Evolutionary conservation across 2,113 vertebrate species (phyloP).

Genomic region (Poeciliopsis prolifica): DNA sequence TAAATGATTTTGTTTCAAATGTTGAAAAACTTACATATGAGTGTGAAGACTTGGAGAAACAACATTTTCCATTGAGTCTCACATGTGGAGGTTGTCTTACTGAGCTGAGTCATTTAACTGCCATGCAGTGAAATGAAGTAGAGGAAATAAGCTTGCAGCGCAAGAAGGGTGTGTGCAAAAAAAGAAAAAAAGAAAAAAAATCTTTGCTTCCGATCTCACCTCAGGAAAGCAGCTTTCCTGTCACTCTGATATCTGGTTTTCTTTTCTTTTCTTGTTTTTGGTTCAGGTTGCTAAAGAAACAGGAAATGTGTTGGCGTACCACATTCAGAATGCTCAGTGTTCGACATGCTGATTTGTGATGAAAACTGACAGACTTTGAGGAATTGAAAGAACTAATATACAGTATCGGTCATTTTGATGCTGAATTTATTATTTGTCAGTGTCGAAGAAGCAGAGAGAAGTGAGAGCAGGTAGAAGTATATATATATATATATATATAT

Average conservation of each 20-base stretch:
- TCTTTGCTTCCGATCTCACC: slow-evolving; percentile 30
- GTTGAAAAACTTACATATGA: slow-evolving; percentile 60
- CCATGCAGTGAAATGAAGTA: slow-evolving; percentile 4
- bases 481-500: too few species aligned
- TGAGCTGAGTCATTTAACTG: slow-evolving; percentile 24
- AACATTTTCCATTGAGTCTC: slow-evolving; percentile 61
- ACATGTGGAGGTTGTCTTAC: slow-evolving; percentile 20
- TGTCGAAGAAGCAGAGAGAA: neutral
- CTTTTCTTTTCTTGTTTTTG: neutral
- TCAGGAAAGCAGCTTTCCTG: slow-evolving; percentile 48
- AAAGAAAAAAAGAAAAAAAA: neutral
- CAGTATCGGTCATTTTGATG: neutral
- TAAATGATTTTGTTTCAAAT: neutral
- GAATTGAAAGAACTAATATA: slow-evolving; percentile 31
- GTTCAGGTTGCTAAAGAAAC: slow-evolving; percentile 15
- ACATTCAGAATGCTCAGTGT: slow-evolving; percentile 18
- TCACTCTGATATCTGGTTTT: slow-evolving; percentile 24
- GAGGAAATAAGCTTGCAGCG: slow-evolving; percentile 22
- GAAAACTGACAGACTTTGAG: neutral
- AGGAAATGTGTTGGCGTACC: slow-evolving; percentile 60
- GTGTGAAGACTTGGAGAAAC: slow-evolving; percentile 33
- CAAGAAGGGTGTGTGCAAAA: slow-evolving; percentile 35
- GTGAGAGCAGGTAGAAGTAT: neutral
- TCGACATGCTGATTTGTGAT: slow-evolving; percentile 17
- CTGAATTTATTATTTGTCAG: neutral